Evolutionary conservation across 2,113 vertebrate genomes (phyloP).

Genomic region (Madoqua kirkii): DNA sequence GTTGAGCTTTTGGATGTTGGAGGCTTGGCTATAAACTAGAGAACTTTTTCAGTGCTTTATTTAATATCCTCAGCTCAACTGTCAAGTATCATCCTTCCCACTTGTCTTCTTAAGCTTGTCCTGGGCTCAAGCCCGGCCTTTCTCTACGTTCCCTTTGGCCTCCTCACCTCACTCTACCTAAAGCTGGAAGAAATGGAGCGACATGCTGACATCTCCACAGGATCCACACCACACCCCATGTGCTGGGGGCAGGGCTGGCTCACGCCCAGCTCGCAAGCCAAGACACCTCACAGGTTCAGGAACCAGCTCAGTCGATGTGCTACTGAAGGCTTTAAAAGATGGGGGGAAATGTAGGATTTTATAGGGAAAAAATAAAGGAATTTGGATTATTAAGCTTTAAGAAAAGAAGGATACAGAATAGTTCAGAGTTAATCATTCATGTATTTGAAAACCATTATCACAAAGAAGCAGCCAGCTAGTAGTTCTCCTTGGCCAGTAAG

Average conservation of each 20-base stretch:
- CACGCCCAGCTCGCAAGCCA: neutral
- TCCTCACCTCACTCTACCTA: neutral
- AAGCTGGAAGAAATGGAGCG: neutral
- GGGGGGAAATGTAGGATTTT: neutral
- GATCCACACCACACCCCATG: neutral
- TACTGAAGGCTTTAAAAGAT: neutral
- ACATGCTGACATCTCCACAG: accelerated
- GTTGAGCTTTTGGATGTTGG: neutral
- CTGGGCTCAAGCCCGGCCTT: neutral
- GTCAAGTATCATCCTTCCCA: neutral
- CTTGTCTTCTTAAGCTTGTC: neutral
- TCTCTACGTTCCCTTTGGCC: neutral
- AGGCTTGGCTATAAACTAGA: neutral
- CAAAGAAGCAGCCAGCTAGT: neutral
- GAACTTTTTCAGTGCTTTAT: neutral
- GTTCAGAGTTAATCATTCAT: no score
- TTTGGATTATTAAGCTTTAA: neutral
- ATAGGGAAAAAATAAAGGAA: neutral
- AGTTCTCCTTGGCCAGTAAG: neutral
- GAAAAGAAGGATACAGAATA: neutral
- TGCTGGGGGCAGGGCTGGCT: neutral
- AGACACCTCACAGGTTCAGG: neutral
- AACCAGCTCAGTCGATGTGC: neutral
- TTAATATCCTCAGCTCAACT: neutral
- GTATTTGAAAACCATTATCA: neutral